Base-by-base conservation (phyloP, 2,797 vertebrate species). In the Amphiprion clarkii region DNA sequence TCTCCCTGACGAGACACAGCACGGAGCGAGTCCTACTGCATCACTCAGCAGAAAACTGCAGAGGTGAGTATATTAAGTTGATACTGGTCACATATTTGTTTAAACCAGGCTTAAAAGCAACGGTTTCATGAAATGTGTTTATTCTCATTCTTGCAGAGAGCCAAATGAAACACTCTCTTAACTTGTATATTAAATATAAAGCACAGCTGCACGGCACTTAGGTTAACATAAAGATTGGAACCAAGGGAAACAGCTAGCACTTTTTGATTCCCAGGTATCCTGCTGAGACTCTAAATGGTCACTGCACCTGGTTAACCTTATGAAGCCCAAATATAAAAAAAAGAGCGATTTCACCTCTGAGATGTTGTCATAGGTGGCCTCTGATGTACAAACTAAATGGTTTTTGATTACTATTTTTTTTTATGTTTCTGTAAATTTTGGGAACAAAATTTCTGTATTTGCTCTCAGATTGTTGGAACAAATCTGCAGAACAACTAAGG, bases 41-140 rank as follows among this genome's bases (percentile, higher is more conserved):
- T 80, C 81, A 85, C 58, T 70, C 62, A 19, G 62, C 76, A 36
- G 64, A 71, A 79, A 86, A 70, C 68, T 55, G 61, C 44, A 73
- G 60, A 16, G 54, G 61, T 75, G 70, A 84, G 72, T 64, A 74
- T 78, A 58, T 68, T 48, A 68, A 52, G 59, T 19, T 66, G 55
- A 67, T 58, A 48, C 17, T 69, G n/a, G 17, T 44, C 33, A 36
- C 19, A 59, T 25, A 8, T 58, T 55, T 58, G 44, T 66, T 60
- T 33, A 53, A 65, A 52, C 4, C 3, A 63, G 14, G 33, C 33
- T 71, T 59, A 67, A 79, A 70, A 71, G 51, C 8, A 2, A 51
- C 0, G 63, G 42, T 58, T 54, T 70, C 29, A 2, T 29, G 51
- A 51, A 57, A 21, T 51, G 13, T 2, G 1, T 14, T 40, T 63